Evolutionary conservation across 1,140 invertebrate genomes (phyloP).

Genomic region (Geopemphigus sp.): DNA sequence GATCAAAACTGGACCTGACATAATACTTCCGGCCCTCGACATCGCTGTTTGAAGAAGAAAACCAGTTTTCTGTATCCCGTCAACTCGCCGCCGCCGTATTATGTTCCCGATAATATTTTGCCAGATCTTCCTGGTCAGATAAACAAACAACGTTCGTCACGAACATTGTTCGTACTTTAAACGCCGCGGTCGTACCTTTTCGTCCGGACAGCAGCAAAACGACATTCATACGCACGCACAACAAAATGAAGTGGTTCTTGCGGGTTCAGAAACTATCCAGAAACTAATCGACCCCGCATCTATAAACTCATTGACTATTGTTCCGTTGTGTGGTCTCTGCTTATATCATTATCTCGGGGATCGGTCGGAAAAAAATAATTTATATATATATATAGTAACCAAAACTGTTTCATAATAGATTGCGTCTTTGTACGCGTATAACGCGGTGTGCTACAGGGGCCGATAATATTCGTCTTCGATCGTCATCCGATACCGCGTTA

Average conservation of each 20-base stretch:
- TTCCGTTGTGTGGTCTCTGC: conserved; percentile 29
- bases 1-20: conserved; percentile 46
- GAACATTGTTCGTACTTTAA: conserved; percentile 24
- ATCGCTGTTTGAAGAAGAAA: background rate
- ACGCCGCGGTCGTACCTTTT: conserved; percentile 13
- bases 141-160: background rate
- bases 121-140: conserved; percentile 32
- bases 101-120: conserved; percentile 31
- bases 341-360: background rate
- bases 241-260: conserved; percentile 27
- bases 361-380: background rate
- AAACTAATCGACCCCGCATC: background rate
- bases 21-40: conserved; percentile 46
- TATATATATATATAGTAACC: background rate
- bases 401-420: conserved; percentile 28
- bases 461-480: conserved; percentile 15
- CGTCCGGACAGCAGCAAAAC: conserved; percentile 17
- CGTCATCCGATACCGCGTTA: background rate
- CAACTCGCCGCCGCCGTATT: conserved; percentile 4
- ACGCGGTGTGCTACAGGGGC: no score
- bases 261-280: background rate
- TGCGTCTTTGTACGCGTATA: no score
- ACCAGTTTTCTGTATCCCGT: conserved; percentile 39
- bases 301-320: conserved; percentile 8
- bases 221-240: background rate